Conservation (phyloP, 2,113 vertebrate genomes). For the Colossoma macropomum region DNA sequence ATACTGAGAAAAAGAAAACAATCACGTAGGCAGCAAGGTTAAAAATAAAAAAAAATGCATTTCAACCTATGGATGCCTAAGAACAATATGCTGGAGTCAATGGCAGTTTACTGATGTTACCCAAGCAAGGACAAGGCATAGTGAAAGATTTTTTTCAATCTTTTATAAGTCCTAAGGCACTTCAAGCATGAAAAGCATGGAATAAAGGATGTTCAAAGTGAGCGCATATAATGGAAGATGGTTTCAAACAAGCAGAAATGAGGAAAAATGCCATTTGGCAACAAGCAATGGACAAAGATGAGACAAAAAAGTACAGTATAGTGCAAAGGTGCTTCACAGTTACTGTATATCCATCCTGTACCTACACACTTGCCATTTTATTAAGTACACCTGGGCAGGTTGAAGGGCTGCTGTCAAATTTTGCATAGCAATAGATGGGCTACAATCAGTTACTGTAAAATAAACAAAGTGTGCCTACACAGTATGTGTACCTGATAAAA, state of each 20-base stretch:
- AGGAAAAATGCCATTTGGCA: background rate
- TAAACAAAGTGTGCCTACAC: too few species aligned
- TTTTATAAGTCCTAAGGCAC: constrained; percentile 9
- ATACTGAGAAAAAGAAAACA: background rate
- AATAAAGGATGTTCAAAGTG: background rate
- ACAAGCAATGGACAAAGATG: too few species aligned
- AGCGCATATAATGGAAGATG: too few species aligned
- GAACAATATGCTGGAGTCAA: background rate
- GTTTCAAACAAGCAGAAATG: background rate
- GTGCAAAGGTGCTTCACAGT: too few species aligned
- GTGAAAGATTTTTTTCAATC: background rate
- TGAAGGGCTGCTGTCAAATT: too few species aligned
- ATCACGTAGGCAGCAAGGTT: background rate
- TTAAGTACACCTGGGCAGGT: too few species aligned
- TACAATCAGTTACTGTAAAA: too few species aligned
- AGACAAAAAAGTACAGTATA: too few species aligned
- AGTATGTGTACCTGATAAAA: too few species aligned
- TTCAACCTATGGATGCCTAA: background rate
- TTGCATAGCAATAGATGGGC: too few species aligned
- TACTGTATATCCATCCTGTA: too few species aligned
- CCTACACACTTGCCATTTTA: too few species aligned
- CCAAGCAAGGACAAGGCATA: background rate
- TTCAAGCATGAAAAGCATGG: constrained; percentile 1
- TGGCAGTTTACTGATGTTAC: background rate
- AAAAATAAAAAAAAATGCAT: background rate